Evolutionary conservation across 2,113 vertebrate genomes (phyloP).

Genomic region (Cryptomyrus ogoouensis): DNA sequence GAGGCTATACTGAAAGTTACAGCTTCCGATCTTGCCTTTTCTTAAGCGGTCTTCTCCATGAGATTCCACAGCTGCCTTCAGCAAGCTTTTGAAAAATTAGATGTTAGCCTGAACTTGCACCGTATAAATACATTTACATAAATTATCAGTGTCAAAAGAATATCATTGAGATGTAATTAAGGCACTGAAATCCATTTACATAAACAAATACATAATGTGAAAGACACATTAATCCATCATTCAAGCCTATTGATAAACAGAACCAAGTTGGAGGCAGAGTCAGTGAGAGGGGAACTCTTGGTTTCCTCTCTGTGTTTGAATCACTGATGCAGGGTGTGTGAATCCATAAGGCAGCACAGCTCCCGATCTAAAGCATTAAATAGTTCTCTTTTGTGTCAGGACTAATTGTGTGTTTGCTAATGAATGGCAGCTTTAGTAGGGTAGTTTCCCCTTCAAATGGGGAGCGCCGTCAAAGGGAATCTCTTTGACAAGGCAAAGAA

Average conservation of each 20-base stretch:
- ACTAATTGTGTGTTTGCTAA: slow-evolving; percentile 41
- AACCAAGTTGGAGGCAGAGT: not conserved
- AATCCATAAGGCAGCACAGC: slow-evolving; percentile 24
- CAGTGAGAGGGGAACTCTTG: not conserved
- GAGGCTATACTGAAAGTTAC: not conserved
- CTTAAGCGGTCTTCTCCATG: not conserved
- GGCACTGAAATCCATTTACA: slow-evolving; percentile 24
- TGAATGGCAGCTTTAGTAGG: slow-evolving; percentile 30
- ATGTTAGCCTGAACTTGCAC: slow-evolving; percentile 7
- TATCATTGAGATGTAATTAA: slow-evolving; percentile 22
- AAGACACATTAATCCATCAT: slow-evolving; percentile 20
- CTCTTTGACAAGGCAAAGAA: not conserved
- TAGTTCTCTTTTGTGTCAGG: slow-evolving; percentile 29
- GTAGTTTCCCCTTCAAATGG: slow-evolving; percentile 18
- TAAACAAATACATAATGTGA: slow-evolving; percentile 24
- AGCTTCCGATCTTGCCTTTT: not conserved
- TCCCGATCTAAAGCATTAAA: slow-evolving; percentile 30
- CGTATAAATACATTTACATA: slow-evolving; percentile 18
- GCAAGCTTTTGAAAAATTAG: slow-evolving; percentile 17
- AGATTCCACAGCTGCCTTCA: slow-evolving; percentile 19
- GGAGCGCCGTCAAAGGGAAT: slow-evolving; percentile 23
- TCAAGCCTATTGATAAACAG: slow-evolving; percentile 14
- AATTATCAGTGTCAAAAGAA: slow-evolving; percentile 21
- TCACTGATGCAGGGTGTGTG: slow-evolving; percentile 32
- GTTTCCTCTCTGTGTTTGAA: slow-evolving; percentile 18